A percentile compares a stretch with the other conserved stretches of the same genome.
Conservation (phyloP, 2,888 invertebrate genomes). For the Acanthosepion lycidas region DNA sequence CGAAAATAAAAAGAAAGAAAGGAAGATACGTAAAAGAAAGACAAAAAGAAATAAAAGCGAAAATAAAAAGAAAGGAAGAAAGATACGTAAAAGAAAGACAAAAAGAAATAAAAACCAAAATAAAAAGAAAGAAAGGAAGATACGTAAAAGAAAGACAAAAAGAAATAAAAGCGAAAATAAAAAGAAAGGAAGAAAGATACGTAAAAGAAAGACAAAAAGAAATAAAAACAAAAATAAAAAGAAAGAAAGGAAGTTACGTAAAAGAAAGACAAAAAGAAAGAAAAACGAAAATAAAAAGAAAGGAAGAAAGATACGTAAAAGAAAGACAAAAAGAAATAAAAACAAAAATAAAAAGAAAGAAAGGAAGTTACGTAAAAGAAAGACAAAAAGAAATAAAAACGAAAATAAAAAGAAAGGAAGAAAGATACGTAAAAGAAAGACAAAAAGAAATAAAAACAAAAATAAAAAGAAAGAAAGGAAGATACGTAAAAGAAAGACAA, state of each 20-base stretch:
- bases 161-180: not conserved
- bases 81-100: not conserved
- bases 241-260: not conserved
- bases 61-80: no score
- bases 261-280: not conserved
- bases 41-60: not conserved
- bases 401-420: no score
- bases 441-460: not conserved
- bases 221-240: not conserved
- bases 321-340: not conserved
- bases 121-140: no score
- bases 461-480: no score
- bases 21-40: not conserved
- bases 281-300: not conserved
- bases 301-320: not conserved
- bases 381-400: not conserved
- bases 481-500: not conserved
- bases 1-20: no score
- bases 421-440: not conserved
- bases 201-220: not conserved
- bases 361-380: not conserved
- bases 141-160: not conserved
- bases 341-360: no score
- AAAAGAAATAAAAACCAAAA: not conserved
- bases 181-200: no score